Evolutionary conservation across 2,888 invertebrate species (phyloP).

Genomic region (Anoncus sp.): DNA sequence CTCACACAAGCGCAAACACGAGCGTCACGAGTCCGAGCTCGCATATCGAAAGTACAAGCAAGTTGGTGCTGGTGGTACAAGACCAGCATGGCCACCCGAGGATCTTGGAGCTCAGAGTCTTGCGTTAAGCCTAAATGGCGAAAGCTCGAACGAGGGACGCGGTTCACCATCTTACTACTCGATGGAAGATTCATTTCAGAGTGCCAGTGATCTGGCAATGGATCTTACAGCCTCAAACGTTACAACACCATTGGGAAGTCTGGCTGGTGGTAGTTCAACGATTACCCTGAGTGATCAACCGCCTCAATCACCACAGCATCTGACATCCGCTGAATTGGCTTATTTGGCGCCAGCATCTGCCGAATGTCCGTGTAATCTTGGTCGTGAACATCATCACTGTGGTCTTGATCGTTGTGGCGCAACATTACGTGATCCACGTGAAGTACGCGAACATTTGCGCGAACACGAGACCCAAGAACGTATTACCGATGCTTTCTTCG

Average conservation of each 20-base stretch:
- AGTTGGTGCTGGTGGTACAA: conserved; percentile 83
- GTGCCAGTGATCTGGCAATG: conserved; percentile 81
- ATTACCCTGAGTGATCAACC: conserved; percentile 68
- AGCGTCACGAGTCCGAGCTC: conserved; percentile 95
- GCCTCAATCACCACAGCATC: conserved; percentile 67
- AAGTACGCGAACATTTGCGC: conserved; percentile 93
- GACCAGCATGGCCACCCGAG: conserved; percentile 81
- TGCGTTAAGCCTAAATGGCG: conserved; percentile 83
- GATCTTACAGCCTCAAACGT: conserved; percentile 80
- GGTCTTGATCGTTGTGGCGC: conserved; percentile 89
- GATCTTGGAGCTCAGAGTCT: conserved; percentile 76
- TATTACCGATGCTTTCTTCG: conserved; percentile 91
- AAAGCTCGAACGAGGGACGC: conserved; percentile 84
- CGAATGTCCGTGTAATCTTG: conserved; percentile 81
- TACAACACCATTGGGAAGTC: conserved; percentile 67
- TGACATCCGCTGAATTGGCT: conserved; percentile 78
- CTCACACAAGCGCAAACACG: conserved; percentile 99
- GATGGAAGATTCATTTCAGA: conserved; percentile 81
- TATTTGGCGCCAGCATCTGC: conserved; percentile 77
- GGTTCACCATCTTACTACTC: conserved; percentile 84
- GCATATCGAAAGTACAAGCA: conserved; percentile 92
- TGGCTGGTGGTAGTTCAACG: conserved; percentile 72
- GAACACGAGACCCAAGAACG: conserved; percentile 96
- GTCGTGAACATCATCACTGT: conserved; percentile 95
- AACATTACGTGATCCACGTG: conserved; percentile 81